Base-by-base conservation (phyloP, 2,113 vertebrate genomes). In the Chelonoidis abingdonii region DNA sequence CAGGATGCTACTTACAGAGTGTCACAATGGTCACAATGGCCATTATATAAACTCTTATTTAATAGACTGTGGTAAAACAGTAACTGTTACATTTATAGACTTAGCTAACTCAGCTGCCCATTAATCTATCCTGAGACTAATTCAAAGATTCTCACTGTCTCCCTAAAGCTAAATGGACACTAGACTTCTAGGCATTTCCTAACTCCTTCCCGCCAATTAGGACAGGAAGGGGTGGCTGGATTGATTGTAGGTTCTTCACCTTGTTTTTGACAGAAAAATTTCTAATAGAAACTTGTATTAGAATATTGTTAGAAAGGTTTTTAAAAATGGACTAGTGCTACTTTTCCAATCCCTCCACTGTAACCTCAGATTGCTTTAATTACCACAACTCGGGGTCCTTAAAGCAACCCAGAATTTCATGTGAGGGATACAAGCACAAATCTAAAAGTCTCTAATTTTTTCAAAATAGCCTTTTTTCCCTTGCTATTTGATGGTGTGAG, bases 401-500 rank as follows among this genome's bases (percentile, higher is more conserved):
- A 86, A 38, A 88, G 62, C 56, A 94, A 49, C 14, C 72, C 29
- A 27, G 27, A 17, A 41, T 88, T 84, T 95, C 62, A 89, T 75
- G 91, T 44, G 80, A 86, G 82, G 47, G 62, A 65, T 81, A 91
- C 38, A 3, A 16, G 88, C 92, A 94, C 93, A 49, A 91, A 90
- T 89, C 91, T 0, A 8, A 86, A 94, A 83, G 76, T 69, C 21
- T 83, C 62, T 0, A 25, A 54, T 87, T 91, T 19, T 88, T 56
- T 88, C 11, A 94, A 24, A 88, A 88, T 38, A 89, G 79, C 65
- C 93, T 92, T 95, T 94, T 91, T 29, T 17, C 31, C 31, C 31
- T 59, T 69, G 90, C 78, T 88, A 94, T 94, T 47, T 79, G 80
- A 78, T 80, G n/a, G 83, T 75, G 84, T 92, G 84, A 87, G 65